Evolutionary conservation across 30 jellyfish, hydroid and myxozoan genomes (phyloP).

Genomic region (Cassiopea andromeda): DNA sequence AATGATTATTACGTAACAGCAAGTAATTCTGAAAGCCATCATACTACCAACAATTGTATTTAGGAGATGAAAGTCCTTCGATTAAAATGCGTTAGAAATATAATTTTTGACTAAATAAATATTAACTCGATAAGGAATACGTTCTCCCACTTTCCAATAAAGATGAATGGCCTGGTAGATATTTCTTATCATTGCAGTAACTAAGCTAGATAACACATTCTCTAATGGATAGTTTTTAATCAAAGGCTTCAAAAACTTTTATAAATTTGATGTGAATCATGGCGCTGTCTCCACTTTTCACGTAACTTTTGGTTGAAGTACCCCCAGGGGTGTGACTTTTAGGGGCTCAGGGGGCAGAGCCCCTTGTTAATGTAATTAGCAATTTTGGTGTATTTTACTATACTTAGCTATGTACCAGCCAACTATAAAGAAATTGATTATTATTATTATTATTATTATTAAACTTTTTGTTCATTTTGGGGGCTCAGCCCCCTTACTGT

Average conservation of each 20-base stretch:
- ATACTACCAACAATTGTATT: neutral
- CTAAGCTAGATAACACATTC: neutral
- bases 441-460: too few species aligned
- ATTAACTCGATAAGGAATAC: slow-evolving; percentile 10
- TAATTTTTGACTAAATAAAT: neutral
- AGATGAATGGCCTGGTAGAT: neutral
- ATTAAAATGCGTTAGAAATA: neutral
- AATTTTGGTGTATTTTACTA: too few species aligned
- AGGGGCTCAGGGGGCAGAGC: too few species aligned
- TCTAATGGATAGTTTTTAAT: neutral
- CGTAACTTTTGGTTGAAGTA: too few species aligned
- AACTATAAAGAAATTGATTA: too few species aligned
- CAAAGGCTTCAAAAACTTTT: neutral
- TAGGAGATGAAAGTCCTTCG: slow-evolving; percentile 5
- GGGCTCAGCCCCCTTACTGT: too few species aligned
- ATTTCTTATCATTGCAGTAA: neutral
- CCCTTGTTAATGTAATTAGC: too few species aligned
- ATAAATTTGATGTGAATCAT: neutral
- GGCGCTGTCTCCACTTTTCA: too few species aligned
- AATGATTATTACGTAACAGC: neutral
- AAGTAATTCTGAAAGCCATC: neutral
- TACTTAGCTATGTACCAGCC: too few species aligned
- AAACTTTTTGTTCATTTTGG: too few species aligned
- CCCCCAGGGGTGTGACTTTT: too few species aligned
- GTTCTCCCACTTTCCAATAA: neutral